Conservation (phyloP, 2,113 vertebrate species). For the Misgurnus anguillicaudatus region DNA sequence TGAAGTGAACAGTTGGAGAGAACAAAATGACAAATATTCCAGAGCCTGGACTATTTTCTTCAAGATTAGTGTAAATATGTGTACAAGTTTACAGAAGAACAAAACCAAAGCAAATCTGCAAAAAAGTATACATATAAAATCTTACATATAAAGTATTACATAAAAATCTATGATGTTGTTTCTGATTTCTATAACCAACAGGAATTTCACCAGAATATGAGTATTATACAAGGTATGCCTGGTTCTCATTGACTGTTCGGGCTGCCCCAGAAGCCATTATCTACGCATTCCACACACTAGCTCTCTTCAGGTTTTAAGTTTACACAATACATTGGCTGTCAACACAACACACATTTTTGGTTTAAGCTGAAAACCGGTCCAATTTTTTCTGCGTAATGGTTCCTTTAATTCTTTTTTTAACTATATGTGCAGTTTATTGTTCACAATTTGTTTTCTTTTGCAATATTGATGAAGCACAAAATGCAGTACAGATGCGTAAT, state of each 20-base stretch:
- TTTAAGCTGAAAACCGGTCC: neutral
- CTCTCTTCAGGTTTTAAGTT: conserved; percentile 33
- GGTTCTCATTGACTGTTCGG: conserved; percentile 41
- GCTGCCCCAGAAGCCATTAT: conserved; percentile 45
- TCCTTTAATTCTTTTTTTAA: neutral
- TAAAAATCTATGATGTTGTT: neutral
- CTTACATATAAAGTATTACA: too few species aligned
- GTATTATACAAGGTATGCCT: conserved; percentile 41
- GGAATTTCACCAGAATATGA: conserved; percentile 7
- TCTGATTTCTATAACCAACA: neutral
- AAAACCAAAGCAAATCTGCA: neutral
- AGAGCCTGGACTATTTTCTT: conserved; percentile 48
- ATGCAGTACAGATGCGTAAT: too few species aligned
- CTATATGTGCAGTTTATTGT: neutral
- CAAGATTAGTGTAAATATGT: conserved; percentile 58
- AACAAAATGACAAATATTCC: conserved; percentile 62
- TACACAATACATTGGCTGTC: conserved; percentile 1
- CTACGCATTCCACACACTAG: conserved; percentile 48
- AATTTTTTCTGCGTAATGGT: neutral
- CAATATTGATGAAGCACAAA: too few species aligned
- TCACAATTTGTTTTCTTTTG: neutral
- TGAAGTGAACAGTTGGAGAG: conserved; percentile 61
- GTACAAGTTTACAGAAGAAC: conserved; percentile 50
- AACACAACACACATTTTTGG: neutral
- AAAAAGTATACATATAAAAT: too few species aligned